A percentile compares a stretch with the other conserved stretches of the same genome.
Evolutionary conservation across 2,113 vertebrate genomes (phyloP).

Genomic region (Arenaria interpres): DNA sequence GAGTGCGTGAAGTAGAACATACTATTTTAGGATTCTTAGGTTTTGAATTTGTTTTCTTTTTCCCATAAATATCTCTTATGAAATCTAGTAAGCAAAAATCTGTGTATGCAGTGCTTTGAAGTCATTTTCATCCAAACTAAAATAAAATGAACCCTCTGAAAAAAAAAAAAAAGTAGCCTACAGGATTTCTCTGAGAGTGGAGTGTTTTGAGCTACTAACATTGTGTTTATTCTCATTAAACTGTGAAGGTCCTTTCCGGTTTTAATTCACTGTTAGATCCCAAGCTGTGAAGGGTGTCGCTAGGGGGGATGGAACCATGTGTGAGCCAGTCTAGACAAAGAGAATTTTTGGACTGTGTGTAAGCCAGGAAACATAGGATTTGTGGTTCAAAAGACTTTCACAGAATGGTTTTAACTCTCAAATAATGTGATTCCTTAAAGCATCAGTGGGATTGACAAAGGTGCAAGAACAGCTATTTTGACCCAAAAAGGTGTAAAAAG

Average conservation of each 20-base stretch:
- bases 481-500: not conserved
- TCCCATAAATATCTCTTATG: not conserved
- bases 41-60: not conserved
- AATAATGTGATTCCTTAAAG: not conserved
- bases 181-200: not conserved
- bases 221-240: not conserved
- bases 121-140: not conserved
- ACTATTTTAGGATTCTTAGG: not conserved
- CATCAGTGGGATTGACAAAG: not conserved
- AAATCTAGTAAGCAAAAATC: not conserved
- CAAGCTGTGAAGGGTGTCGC: not conserved
- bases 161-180: not conserved
- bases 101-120: not conserved
- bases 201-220: not conserved
- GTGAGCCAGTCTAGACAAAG: not conserved
- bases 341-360: not conserved
- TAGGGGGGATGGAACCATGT: not conserved
- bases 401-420: not conserved
- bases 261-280: not conserved
- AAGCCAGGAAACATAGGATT: not conserved
- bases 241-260: not conserved
- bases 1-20: not conserved
- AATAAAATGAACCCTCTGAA: not conserved
- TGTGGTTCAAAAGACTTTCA: not conserved
- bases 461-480: not conserved